Evolutionary conservation across 2,797 vertebrate species (phyloP), one percentile per base, ranked within the genome.

Genomic region (Hylomyscus alleni): DNA sequence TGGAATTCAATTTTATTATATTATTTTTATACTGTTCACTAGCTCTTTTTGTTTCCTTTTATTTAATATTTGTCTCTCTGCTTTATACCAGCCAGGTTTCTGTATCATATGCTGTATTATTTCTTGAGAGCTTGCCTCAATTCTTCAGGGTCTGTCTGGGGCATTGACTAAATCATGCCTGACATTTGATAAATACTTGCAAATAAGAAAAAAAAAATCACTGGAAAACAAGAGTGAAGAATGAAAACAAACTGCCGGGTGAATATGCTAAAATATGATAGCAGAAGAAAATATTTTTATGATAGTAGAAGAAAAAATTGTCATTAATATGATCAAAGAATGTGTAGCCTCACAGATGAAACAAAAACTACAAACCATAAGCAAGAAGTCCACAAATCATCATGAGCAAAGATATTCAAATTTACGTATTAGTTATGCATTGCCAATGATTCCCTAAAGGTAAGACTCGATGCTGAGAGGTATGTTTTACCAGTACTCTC

Each of bases 221-320:
- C 34, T 65, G 6, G 9, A 90, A 76, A 83, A 20, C 14, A 85
- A 81, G 52, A 90, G 6, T 81, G 76, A 91, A 19, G 62, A 12
- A 72, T 91, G 54, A 82, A n/a, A 93, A 19, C 77, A n/a, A 89
- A 15, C n/a, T 34, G 14, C 75, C 20, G 83, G 12, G 22, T 50
- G 78, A 84, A 58, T 56, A 26, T 91, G 34, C 69, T 37, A 77
- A 89, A 87, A 88, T 96, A 87, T 54, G 4, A 90, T 54, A 52
- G 20, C 60, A 85, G 91, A 93, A 62, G 26, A 86, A 34, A 77
- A 50, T n/a, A 44, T 44, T 44, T 44, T 44, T 96, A 87, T 54
- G 4, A 90, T 54, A 54, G 13, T 69, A 86, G 91, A 93, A 65
- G 26, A 87, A 34, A 78, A 50, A 29, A 37, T 3, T 90, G 3